Evolutionary conservation across 2,888 invertebrate species (phyloP).

Genomic region (Stenichneumon culpator): DNA sequence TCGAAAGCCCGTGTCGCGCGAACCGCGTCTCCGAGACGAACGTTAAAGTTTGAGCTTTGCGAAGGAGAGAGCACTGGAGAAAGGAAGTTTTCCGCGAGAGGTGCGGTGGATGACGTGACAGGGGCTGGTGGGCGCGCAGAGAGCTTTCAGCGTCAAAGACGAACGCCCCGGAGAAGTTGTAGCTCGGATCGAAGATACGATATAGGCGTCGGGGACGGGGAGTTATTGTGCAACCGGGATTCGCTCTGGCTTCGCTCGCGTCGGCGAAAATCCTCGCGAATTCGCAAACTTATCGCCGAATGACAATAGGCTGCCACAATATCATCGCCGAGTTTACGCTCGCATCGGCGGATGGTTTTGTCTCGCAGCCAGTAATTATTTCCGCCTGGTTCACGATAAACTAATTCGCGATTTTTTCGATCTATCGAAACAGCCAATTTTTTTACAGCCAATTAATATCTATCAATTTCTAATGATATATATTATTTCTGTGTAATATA

Average conservation of each 20-base stretch:
- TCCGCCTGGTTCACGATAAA: not conserved
- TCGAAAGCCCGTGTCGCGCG: constrained; percentile 48
- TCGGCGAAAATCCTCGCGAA: not conserved
- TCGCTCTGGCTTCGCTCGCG: constrained; percentile 2
- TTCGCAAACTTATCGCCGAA: not conserved
- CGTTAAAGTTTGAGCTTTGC: constrained; percentile 33
- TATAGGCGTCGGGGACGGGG: not conserved
- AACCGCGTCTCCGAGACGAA: constrained; percentile 11
- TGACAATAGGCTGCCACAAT: not conserved
- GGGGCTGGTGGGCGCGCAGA: constrained; percentile 38
- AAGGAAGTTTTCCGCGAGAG: constrained; percentile 41
- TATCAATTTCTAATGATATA: too few relatives aligned
- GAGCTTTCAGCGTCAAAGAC: constrained; percentile 62
- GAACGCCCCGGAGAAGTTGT: constrained; percentile 49
- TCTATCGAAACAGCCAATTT: too few relatives aligned
- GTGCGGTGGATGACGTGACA: constrained; percentile 46
- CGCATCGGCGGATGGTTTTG: not conserved
- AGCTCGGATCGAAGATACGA: constrained; percentile 45
- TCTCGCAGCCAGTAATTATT: not conserved
- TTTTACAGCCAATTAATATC: not conserved
- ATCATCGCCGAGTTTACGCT: not conserved
- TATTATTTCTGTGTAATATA: too few relatives aligned
- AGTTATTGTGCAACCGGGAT: not conserved
- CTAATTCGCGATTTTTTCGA: too few relatives aligned
- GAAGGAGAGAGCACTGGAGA: constrained; percentile 8